These are phyloP conservation scores for Pseudeuparius sepicola DNA, from an alignment of 2,888 invertebrate species.

Conservation along the genomic window DNA sequence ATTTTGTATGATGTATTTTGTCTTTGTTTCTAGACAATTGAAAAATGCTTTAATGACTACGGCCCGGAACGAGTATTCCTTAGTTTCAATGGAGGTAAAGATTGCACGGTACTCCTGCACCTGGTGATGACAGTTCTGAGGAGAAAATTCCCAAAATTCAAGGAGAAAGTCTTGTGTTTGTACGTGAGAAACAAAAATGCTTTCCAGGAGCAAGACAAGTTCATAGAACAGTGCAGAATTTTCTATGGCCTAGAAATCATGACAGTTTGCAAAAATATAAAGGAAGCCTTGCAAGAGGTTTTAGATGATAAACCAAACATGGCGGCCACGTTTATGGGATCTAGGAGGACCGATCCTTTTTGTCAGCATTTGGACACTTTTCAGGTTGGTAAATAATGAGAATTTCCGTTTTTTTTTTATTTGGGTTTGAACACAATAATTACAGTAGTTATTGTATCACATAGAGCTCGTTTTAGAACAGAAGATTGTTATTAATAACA, in stretches of 20 bases:
- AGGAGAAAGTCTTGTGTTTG: conserved; percentile 49
- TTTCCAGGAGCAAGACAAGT: conserved; percentile 79
- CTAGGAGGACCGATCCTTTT: conserved; percentile 78
- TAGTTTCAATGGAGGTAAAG: conserved; percentile 98
- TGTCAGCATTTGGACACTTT: conserved; percentile 56
- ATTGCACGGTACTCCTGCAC: conserved; percentile 88
- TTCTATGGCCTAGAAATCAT: conserved; percentile 67
- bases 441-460: no score
- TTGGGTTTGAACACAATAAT: no score
- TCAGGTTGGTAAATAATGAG: conserved; percentile 52
- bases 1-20: no score
- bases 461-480: no score
- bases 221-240: conserved; percentile 59
- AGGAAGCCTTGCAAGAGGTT: conserved; percentile 56
- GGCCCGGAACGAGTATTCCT: conserved; percentile 70
- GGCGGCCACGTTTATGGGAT: conserved; percentile 87
- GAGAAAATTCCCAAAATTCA: conserved; percentile 30
- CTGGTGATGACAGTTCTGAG: conserved; percentile 46
- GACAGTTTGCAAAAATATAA: conserved; percentile 59
- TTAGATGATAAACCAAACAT: conserved; percentile 49
- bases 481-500: no score
- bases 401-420: no score
- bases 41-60: conserved; percentile 51
- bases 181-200: conserved; percentile 72
- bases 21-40: conserved; percentile 45